Evolutionary conservation across 2,113 vertebrate genomes (phyloP).

Genomic region (Cinclus mexicanus): DNA sequence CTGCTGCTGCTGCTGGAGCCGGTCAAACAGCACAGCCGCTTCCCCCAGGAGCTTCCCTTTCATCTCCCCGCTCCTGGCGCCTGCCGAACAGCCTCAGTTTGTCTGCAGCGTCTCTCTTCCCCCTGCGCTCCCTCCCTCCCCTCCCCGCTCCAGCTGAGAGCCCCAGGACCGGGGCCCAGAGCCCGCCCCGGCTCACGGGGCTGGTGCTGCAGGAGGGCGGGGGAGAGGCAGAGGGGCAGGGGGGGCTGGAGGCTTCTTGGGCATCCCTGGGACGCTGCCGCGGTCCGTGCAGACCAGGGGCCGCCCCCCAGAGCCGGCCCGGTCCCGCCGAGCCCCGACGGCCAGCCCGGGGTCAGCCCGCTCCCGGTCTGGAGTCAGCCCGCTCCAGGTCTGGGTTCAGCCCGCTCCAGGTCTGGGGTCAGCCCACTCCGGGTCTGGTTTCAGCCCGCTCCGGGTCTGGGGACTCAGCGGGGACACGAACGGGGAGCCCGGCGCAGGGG

Average conservation of each 20-base stretch:
- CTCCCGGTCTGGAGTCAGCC: too few relatives aligned
- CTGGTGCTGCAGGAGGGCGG: neutral
- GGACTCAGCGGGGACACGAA: neutral
- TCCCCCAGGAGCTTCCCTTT: constrained; percentile 85
- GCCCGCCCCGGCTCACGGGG: neutral
- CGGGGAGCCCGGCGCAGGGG: neutral
- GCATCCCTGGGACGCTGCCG: neutral
- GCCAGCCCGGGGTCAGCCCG: too few relatives aligned
- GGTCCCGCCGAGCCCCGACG: neutral
- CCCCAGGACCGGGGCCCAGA: neutral
- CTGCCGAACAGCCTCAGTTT: constrained; percentile 80
- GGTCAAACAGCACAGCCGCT: constrained; percentile 83
- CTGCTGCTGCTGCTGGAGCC: constrained; percentile 75
- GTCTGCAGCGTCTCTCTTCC: constrained; percentile 75
- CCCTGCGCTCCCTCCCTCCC: constrained; percentile 22
- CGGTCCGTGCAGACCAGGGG: neutral
- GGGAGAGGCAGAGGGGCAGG: neutral
- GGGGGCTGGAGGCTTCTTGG: neutral
- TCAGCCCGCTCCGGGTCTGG: too few relatives aligned
- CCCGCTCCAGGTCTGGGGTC: too few relatives aligned
- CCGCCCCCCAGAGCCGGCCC: neutral
- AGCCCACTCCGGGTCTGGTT: too few relatives aligned
- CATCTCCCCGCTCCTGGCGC: constrained; percentile 89
- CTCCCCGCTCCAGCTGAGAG: constrained; percentile 16
- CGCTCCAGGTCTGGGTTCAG: too few relatives aligned